Base-by-base conservation (phyloP, 2,888 invertebrate genomes). In the Trimorus sp. region DNA sequence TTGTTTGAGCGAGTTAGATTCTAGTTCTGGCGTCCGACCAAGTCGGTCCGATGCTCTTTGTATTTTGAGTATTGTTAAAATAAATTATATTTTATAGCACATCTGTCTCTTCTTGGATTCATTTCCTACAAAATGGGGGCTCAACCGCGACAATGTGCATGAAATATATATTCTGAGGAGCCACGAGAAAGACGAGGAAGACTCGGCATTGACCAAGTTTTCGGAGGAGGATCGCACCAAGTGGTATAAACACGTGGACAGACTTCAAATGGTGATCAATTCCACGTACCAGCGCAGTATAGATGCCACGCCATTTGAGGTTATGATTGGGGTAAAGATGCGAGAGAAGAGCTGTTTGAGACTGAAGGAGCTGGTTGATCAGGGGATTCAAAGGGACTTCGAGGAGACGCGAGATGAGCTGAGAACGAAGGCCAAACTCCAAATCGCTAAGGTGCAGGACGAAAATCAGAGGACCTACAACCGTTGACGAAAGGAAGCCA, bases 381-480 rank as follows among this genome's bases (percentile, higher is more conserved):
- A 62, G 8, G 49, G 48, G 36, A 45, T 60, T 5, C 9, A 1
- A 6, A n/a, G 40, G 14, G n/a, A 26, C 5, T 68, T 68, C n/a
- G 16, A 11, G n/a, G 42, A 68, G 15, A 7, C 12, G 8, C 9
- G 58, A 36, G 37, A 69, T 11, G 37, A 56, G 12, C 14, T 69
- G n/a, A 56, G 65, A 26, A 40, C 38, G 62, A 73, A 48, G 49
- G 82, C 79, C 48, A 71, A 68, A 56, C 54, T 40, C 38, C 65
- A 78, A n/a, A 76, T 85, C 2, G 5, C 9, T 1, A 84, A 79
- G 56, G 74, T 85, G 0, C 84, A 84, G 48, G 63, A 71, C 8
- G 85, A 84, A 76, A 85, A 84, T 42, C 12, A 70, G 8, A 51
- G 58, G 26, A 75, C n/a, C 0, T 85, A 71, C 37, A 79, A 84